These are phyloP conservation scores for Triplophysa rosa DNA, from an alignment of 2,113 vertebrate genomes.

Conservation along the genomic window DNA sequence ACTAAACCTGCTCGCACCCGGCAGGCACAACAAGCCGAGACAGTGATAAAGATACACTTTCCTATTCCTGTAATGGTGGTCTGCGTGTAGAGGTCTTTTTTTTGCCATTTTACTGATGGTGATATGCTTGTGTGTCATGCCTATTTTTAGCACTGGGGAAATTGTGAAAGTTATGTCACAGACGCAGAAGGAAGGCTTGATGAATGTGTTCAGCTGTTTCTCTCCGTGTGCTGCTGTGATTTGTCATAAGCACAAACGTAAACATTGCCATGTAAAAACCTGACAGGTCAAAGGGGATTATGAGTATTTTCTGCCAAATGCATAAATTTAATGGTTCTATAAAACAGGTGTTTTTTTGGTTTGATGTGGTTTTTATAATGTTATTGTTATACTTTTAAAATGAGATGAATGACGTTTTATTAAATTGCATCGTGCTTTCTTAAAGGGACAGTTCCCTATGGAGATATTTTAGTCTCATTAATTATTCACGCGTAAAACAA, in stretches of 20 bases:
- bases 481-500: no score
- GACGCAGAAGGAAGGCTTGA: background rate
- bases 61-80: constrained; percentile 12
- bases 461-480: no score
- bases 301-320: background rate
- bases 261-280: background rate
- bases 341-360: no score
- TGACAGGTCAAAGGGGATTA: background rate
- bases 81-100: constrained; percentile 14
- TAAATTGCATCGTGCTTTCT: no score
- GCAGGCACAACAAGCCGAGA: constrained; percentile 27
- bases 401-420: no score
- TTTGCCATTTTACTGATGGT: constrained; percentile 15
- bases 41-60: constrained; percentile 40
- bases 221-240: background rate
- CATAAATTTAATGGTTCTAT: no score
- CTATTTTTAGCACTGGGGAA: constrained; percentile 38
- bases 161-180: constrained; percentile 32
- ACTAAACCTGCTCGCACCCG: constrained; percentile 28
- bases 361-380: no score
- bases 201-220: constrained; percentile 14
- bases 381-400: no score
- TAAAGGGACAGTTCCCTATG: no score
- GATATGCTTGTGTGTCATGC: constrained; percentile 21
- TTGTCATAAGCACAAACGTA: background rate